Conservation (phyloP, 2,113 vertebrate genomes). For the Propithecus coquereli region DNA sequence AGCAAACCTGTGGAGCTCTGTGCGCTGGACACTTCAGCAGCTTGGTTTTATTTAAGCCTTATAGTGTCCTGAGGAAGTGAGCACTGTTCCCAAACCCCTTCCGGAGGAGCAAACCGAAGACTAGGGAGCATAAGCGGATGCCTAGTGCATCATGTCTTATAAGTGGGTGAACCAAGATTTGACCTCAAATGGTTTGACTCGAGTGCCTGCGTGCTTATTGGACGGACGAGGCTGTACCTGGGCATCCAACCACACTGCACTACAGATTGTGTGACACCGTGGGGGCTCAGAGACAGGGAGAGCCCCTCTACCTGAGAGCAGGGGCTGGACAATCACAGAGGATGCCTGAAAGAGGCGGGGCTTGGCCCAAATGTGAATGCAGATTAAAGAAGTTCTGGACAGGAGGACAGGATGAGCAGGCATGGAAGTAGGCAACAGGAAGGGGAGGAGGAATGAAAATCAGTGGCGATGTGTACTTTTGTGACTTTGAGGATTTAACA, state of each 20-base stretch:
- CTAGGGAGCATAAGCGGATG: neutral
- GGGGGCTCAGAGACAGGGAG: accelerated
- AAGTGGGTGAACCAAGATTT: neutral
- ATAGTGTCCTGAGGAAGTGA: accelerated
- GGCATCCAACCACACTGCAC: accelerated
- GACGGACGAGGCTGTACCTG: neutral
- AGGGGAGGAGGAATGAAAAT: neutral
- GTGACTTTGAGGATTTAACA: neutral
- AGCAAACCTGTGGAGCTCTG: neutral
- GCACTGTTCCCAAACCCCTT: neutral
- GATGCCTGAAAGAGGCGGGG: neutral
- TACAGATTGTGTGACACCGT: accelerated
- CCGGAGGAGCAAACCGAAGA: neutral
- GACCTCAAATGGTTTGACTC: neutral
- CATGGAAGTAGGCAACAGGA: neutral
- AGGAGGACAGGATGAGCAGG: neutral
- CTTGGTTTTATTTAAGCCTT: neutral
- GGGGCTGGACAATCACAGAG: neutral
- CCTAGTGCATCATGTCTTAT: neutral
- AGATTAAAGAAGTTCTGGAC: neutral
- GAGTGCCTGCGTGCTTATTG: accelerated
- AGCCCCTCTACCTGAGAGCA: neutral
- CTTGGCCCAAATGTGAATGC: neutral
- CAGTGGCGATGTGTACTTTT: neutral
- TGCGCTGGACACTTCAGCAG: neutral